Conservation (phyloP, 2,113 vertebrate species). For the Thamnaconus septentrionalis region DNA sequence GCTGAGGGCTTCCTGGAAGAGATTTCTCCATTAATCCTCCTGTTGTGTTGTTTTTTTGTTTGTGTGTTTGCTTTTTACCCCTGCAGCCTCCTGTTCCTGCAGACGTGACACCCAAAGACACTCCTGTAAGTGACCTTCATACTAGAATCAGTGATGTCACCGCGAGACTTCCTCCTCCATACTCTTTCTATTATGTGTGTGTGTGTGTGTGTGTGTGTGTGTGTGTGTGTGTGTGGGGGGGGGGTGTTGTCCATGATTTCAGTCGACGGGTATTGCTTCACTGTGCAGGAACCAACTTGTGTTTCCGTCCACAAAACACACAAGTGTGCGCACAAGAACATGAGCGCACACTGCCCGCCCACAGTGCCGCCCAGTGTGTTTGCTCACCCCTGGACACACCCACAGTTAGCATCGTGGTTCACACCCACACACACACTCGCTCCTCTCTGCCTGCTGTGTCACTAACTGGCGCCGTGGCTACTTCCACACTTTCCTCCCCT, state of each 20-base stretch:
- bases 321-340: too few species aligned
- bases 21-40: background rate
- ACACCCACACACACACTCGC: too few species aligned
- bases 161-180: background rate
- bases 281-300: too few species aligned
- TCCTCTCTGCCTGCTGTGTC: too few species aligned
- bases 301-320: too few species aligned
- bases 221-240: background rate
- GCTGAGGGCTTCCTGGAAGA: background rate
- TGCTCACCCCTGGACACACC: too few species aligned
- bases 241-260: too few species aligned
- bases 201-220: background rate
- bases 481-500: constrained; percentile 1
- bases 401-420: too few species aligned
- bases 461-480: background rate
- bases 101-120: constrained; percentile 52
- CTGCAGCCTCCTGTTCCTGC: constrained; percentile 49
- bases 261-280: too few species aligned
- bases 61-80: background rate
- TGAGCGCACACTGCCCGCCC: too few species aligned
- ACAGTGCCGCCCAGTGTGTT: too few species aligned
- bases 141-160: background rate
- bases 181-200: background rate
- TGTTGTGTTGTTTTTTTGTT: background rate
- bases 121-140: constrained; percentile 57